Conservation (phyloP, 2,888 invertebrate species). For the Aphidius colemani region DNA sequence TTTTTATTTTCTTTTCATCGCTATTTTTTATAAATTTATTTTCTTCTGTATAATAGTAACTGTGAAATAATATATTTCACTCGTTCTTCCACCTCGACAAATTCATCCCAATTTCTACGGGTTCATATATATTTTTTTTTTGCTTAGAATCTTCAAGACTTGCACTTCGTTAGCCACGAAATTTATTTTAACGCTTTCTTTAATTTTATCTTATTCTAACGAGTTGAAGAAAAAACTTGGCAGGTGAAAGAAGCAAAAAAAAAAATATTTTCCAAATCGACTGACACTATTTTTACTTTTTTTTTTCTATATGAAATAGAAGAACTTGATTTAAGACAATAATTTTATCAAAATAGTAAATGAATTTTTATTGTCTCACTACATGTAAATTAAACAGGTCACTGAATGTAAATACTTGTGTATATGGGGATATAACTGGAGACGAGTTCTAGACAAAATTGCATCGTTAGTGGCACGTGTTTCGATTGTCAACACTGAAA, state of each 20-base stretch:
- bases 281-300: no score
- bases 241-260: neutral
- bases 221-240: slow-evolving; percentile 5
- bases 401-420: no score
- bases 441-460: slow-evolving; percentile 44
- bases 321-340: no score
- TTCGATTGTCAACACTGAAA: slow-evolving; percentile 21
- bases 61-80: neutral
- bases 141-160: no score
- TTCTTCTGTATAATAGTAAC: neutral
- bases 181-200: slow-evolving; percentile 23
- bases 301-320: no score
- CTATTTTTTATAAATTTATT: neutral
- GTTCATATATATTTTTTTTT: no score
- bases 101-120: neutral
- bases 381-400: no score
- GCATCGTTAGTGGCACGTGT: slow-evolving; percentile 42
- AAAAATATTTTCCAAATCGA: no score
- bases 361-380: no score
- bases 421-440: no score
- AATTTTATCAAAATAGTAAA: no score
- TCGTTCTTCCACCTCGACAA: slow-evolving; percentile 15
- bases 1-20: neutral
- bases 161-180: slow-evolving; percentile 22
- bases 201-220: slow-evolving; percentile 20